Base-by-base conservation (phyloP, 2,797 vertebrate genomes). In the Craterocephalus amniculus region DNA sequence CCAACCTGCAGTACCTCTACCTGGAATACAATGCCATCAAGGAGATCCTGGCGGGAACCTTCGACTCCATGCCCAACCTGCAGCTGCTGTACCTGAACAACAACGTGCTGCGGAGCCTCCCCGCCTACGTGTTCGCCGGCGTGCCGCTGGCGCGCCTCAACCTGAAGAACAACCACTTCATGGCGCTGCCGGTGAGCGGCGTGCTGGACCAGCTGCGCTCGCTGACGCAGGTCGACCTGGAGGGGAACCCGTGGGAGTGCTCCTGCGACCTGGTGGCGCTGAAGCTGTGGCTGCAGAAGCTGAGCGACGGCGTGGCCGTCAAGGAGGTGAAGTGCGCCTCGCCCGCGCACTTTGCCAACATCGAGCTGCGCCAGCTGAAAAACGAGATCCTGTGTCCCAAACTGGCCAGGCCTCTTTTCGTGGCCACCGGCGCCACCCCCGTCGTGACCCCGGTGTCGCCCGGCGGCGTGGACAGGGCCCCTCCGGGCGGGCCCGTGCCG, bases 1-100 rank as follows among this genome's bases (percentile, higher is more conserved):
- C 95, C 80, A 99, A 99, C 75, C 90, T 99, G 65, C 98, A 99
- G 66, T 99, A 99, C 92, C 94, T 99, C 45, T 99, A 98, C 90
- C 93, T 99, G 96, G 98, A 99, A 95, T 99, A 99, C 93, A 99
- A 99, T 92, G 93, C 97, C 91, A 99, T 99, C 86, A 97, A 95
- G 90, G 98, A 99, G 94, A 95, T 99, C 74, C 88, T 97, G 85
- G 97, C 96, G 0, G 96, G 97, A 60, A 98, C 98, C 3, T 99
- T 99, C 91, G 96, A 98, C 87, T 94, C 96, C 2, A 97, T 99
- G 97, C 96, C 97, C 63, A 99, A 97, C 83, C 91, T 99, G 56
- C 98, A 99, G 83, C 92, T 99, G 76, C 93, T 99, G n/a, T 99
- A 99, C 88, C 92, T 99, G 73, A 99, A 99, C 91, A 99, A 99